Evolutionary conservation across 2,888 invertebrate species (phyloP).

Genomic region (Hypomecis punctinalis): DNA sequence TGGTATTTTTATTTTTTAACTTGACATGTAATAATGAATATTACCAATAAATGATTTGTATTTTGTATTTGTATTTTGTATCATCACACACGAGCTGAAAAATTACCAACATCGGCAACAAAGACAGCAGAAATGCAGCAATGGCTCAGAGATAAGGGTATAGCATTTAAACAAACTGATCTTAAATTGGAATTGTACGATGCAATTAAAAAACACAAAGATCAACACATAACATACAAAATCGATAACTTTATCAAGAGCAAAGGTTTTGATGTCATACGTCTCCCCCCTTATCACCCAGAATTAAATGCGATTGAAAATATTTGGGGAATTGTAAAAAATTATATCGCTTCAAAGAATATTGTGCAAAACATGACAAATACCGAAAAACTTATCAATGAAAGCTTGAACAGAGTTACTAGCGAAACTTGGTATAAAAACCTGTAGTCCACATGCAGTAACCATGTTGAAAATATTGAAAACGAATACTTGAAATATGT

Average conservation of each 20-base stretch:
- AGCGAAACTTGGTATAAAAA: constrained; percentile 4
- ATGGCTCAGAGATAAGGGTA: constrained; percentile 37
- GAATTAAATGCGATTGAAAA: no score
- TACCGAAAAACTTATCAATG: constrained; percentile 3
- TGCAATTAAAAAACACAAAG: constrained; percentile 15
- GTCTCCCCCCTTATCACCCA: no score
- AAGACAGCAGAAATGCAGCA: constrained; percentile 39
- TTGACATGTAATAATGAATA: no score
- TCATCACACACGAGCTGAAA: constrained; percentile 32
- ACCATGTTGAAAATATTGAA: constrained; percentile 11
- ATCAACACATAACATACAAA: background rate
- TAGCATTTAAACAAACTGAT: constrained; percentile 13
- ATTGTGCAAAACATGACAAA: constrained; percentile 8
- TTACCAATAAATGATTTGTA: no score
- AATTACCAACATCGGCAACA: constrained; percentile 28
- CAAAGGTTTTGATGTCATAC: no score
- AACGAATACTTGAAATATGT: constrained; percentile 7
- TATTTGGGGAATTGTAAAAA: no score
- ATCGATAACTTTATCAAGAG: no score
- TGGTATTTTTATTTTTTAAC: no score
- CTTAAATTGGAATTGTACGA: constrained; percentile 23
- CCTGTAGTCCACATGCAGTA: no score
- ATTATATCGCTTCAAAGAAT: background rate
- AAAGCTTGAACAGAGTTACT: constrained; percentile 1
- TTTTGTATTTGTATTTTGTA: no score